Percentiles rank a stretch among this genome's conserved stretches.
Evolutionary conservation across 1,140 invertebrate genomes (phyloP).

Genomic region (Mylabris phalerata): DNA sequence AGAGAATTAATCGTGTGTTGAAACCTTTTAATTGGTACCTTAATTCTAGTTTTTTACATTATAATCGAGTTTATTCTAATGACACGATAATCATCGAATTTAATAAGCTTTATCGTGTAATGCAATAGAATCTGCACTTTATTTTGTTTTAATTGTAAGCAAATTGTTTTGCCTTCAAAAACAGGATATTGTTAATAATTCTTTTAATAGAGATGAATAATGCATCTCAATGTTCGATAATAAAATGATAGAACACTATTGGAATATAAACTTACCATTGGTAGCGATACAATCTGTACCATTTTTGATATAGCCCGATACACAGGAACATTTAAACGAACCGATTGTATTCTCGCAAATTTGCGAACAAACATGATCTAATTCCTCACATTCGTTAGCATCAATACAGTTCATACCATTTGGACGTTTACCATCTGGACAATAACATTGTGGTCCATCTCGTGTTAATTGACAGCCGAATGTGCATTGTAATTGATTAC

Average conservation of each 20-base stretch:
- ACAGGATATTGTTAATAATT: too few relatives aligned
- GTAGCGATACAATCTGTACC: conserved; percentile 53
- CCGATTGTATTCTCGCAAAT: conserved; percentile 65
- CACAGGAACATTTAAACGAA: conserved; percentile 69
- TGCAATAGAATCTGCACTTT: too few relatives aligned
- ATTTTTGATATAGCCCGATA: conserved; percentile 59
- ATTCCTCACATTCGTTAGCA: conserved; percentile 60
- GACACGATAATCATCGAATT: too few relatives aligned
- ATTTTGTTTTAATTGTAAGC: too few relatives aligned
- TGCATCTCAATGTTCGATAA: too few relatives aligned
- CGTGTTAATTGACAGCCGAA: conserved; percentile 58
- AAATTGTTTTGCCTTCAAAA: too few relatives aligned
- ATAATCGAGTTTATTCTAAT: too few relatives aligned
- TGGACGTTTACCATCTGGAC: conserved; percentile 62
- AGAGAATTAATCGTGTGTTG: too few relatives aligned
- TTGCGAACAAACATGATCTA: conserved; percentile 73
- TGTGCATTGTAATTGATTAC: conserved; percentile 53
- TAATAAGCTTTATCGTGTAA: too few relatives aligned
- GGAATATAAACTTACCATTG: conserved; percentile 52
- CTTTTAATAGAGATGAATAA: too few relatives aligned
- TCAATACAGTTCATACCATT: conserved; percentile 59
- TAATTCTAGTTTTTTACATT: too few relatives aligned
- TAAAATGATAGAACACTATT: not conserved
- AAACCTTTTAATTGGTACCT: too few relatives aligned
- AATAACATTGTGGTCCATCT: conserved; percentile 61